These are phyloP conservation scores for Odontophorus gujanensis DNA, from an alignment of 2,113 vertebrate species.

Conservation along the genomic window DNA sequence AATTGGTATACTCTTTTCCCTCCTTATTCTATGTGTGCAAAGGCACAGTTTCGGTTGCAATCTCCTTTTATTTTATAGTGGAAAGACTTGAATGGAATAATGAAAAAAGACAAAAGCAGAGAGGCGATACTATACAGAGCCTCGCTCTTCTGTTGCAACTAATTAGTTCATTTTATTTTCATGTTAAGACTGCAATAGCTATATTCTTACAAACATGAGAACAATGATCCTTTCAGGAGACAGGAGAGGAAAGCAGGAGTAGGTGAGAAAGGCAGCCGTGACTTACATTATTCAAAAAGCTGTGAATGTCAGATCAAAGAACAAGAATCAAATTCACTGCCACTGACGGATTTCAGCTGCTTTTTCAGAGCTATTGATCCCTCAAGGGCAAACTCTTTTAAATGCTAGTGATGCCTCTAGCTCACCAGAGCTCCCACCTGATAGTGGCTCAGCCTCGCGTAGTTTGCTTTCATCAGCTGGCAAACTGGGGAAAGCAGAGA, in stretches of 20 bases:
- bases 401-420: conserved; percentile 1
- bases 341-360: conserved; percentile 37
- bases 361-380: conserved; percentile 24
- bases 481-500: not conserved
- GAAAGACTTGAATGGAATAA: not conserved
- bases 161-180: conserved; percentile 10
- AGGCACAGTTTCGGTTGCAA: not conserved
- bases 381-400: conserved; percentile 32
- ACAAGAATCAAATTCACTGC: conserved; percentile 2
- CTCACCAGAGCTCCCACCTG: conserved; percentile 21
- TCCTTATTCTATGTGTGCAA: not conserved
- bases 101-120: not conserved
- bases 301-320: conserved; percentile 42
- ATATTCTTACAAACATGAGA: not conserved
- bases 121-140: not conserved
- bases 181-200: not conserved
- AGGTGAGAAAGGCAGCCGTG: conserved; percentile 47
- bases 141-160: not conserved
- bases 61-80: not conserved
- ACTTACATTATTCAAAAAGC: not conserved
- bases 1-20: not conserved
- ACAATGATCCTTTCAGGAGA: not conserved
- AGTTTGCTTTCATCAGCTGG: conserved; percentile 22
- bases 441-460: not conserved
- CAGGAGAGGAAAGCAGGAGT: not conserved